Conservation (phyloP, 1,140 invertebrate species). For the Delia radicum region DNA sequence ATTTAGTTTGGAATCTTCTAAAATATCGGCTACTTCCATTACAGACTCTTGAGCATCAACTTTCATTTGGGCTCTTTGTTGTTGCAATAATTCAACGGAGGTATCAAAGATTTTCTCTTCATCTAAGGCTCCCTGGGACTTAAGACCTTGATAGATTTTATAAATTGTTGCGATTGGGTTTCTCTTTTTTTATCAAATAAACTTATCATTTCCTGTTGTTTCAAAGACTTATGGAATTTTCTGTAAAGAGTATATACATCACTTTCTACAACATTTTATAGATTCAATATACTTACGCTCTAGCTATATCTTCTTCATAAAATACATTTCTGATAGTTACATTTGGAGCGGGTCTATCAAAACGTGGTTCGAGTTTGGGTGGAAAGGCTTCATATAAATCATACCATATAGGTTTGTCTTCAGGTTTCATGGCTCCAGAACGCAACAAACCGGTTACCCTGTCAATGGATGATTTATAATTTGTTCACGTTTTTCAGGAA, state of each 20-base stretch:
- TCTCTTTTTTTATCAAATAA: slow-evolving; percentile 56
- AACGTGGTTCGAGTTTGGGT: slow-evolving; percentile 75
- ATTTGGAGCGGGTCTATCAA: slow-evolving; percentile 63
- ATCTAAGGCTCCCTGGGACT: slow-evolving; percentile 57
- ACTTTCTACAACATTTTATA: background rate
- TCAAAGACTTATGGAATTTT: slow-evolving; percentile 63
- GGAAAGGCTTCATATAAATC: slow-evolving; percentile 85
- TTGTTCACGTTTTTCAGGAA: background rate
- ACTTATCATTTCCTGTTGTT: slow-evolving; percentile 58
- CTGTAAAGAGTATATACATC: slow-evolving; percentile 52
- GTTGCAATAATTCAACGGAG: slow-evolving; percentile 55
- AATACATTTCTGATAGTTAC: slow-evolving; percentile 70
- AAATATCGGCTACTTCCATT: background rate
- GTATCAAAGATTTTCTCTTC: slow-evolving; percentile 57
- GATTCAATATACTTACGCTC: slow-evolving; percentile 69
- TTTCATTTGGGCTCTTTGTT: slow-evolving; percentile 34
- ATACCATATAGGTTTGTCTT: slow-evolving; percentile 87
- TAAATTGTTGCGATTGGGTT: slow-evolving; percentile 63
- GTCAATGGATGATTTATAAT: slow-evolving; percentile 35
- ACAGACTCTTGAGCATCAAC: background rate
- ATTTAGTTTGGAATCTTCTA: background rate
- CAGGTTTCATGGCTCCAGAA: slow-evolving; percentile 70
- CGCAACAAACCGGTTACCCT: slow-evolving; percentile 76
- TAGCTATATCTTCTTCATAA: slow-evolving; percentile 81
- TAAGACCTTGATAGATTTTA: slow-evolving; percentile 62